Conservation (phyloP, 2,888 invertebrate species). For the Hetaerina titia region DNA sequence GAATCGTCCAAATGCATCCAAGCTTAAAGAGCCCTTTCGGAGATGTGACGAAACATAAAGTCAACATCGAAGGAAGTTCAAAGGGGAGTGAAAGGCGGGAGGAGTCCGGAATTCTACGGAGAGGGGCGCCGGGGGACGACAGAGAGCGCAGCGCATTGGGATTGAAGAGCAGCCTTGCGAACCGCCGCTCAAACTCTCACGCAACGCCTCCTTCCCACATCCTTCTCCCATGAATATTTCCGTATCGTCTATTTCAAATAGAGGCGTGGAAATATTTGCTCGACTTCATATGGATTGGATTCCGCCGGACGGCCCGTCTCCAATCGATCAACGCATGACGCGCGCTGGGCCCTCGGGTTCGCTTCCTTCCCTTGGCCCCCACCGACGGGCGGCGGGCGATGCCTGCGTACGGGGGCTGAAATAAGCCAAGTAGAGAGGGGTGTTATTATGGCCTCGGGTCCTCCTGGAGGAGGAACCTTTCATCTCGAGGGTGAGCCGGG, state of each 20-base stretch:
- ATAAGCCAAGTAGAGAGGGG: not conserved
- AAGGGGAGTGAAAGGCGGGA: not conserved
- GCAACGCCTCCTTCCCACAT: not conserved
- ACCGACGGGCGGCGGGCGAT: not conserved
- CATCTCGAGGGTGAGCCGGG: no score
- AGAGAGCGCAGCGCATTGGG: not conserved
- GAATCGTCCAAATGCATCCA: not conserved
- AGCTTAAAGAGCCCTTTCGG: not conserved
- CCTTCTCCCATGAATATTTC: conserved; percentile 5
- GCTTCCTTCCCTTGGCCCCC: no score
- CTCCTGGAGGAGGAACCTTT: not conserved
- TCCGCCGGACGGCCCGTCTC: not conserved
- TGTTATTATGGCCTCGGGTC: not conserved
- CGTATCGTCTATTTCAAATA: not conserved
- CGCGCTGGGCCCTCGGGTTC: not conserved
- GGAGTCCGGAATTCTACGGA: not conserved
- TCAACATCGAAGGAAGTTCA: not conserved
- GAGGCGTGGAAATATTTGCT: conserved; percentile 29
- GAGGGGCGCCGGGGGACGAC: not conserved
- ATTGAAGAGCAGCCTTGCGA: not conserved
- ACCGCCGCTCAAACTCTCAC: not conserved
- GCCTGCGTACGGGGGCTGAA: not conserved
- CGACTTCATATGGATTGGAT: not conserved
- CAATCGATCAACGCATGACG: not conserved
- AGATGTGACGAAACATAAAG: not conserved